A percentile compares a stretch with the other conserved stretches of the same genome.
These are phyloP conservation scores for Lethenteron camtschaticum DNA, from an alignment of 2,113 vertebrate genomes.

Conservation along the genomic window DNA sequence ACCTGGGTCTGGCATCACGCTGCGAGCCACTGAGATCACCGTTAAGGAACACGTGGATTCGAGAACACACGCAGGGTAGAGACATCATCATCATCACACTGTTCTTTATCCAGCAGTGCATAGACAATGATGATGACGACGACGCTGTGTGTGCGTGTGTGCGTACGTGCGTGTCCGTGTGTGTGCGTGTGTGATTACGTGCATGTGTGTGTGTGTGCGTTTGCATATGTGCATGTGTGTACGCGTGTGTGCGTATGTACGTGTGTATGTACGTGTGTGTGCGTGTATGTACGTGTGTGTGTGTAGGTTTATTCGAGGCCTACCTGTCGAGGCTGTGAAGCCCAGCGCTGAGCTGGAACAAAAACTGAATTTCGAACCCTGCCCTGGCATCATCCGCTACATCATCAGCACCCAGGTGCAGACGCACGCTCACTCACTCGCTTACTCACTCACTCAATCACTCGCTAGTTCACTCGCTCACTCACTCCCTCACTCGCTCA, in stretches of 20 bases:
- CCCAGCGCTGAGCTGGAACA: slow-evolving; percentile 29
- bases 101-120: no score
- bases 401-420: slow-evolving; percentile 56
- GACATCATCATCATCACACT: no score
- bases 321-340: slow-evolving; percentile 18
- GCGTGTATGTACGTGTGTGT: no score
- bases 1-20: no score
- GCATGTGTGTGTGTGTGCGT: rapidly evolving
- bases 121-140: no score
- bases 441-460: no score
- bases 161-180: rapidly evolving
- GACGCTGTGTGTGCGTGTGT: background rate
- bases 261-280: no score
- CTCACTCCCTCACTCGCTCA: background rate
- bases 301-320: slow-evolving; percentile 49
- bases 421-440: background rate
- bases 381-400: slow-evolving; percentile 33
- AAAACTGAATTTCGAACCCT: slow-evolving; percentile 23
- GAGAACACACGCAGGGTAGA: no score
- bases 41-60: no score
- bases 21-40: no score
- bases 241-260: rapidly evolving
- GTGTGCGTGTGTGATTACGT: background rate
- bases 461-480: no score
- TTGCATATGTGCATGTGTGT: no score